phyloP scores from a whole-genome alignment of 1,140 invertebrate species.

The Drosophila triauraria region DNA sequence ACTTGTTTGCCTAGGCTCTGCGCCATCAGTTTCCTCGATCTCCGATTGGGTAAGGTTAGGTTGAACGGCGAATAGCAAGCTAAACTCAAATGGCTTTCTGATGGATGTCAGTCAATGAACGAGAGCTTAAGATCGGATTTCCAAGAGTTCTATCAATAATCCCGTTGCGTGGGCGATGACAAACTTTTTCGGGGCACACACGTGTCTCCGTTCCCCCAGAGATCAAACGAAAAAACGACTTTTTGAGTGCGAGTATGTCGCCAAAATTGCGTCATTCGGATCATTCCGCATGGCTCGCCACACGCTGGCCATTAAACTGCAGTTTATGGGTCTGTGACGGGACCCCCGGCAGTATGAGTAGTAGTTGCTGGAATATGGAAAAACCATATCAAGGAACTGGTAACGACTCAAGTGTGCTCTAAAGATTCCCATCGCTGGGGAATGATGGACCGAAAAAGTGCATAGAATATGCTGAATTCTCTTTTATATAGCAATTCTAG shows the following conservation, averaged over 20 bases:
- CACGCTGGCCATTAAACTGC: slow-evolving; percentile 68
- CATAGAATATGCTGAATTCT: slow-evolving; percentile 32
- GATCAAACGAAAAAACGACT: slow-evolving; percentile 46
- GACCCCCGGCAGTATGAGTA: neutral
- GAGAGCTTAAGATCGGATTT: slow-evolving; percentile 61
- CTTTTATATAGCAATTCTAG: slow-evolving; percentile 23
- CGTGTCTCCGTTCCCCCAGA: slow-evolving; percentile 34
- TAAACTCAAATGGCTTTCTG: slow-evolving; percentile 45
- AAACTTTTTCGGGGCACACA: slow-evolving; percentile 67
- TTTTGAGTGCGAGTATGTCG: slow-evolving; percentile 11
- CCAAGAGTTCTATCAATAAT: slow-evolving; percentile 35
- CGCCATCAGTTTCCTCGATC: slow-evolving; percentile 24
- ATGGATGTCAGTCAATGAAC: slow-evolving; percentile 72
- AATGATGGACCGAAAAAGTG: slow-evolving; percentile 36
- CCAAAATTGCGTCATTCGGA: slow-evolving; percentile 69
- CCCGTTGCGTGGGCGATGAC: slow-evolving; percentile 68
- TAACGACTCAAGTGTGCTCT: slow-evolving; percentile 20
- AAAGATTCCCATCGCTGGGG: slow-evolving; percentile 35
- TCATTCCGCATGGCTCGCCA: slow-evolving; percentile 59
- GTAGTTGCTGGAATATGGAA: neutral
- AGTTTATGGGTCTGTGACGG: slow-evolving; percentile 52
- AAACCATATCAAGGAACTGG: slow-evolving; percentile 50
- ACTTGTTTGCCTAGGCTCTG: slow-evolving; percentile 49
- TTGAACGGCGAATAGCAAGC: slow-evolving; percentile 8
- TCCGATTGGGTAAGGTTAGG: slow-evolving; percentile 75